A percentile compares a stretch with the other conserved stretches of the same genome.
phyloP scores from a whole-genome alignment of 2,113 vertebrate species.

The Gulo gulo region DNA sequence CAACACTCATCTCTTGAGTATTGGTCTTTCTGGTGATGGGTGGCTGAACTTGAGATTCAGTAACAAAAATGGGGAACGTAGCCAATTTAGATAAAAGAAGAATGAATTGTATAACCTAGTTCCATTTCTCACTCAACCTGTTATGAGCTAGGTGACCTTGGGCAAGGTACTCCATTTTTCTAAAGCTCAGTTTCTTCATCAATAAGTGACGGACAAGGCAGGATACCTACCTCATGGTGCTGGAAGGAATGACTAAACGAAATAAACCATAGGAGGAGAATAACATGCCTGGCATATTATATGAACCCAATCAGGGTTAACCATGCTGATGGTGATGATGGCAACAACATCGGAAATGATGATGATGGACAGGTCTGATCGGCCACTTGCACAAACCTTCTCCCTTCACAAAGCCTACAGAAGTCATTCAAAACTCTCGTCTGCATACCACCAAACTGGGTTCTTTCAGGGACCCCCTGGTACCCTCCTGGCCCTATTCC shows the following conservation, averaged over 20 bases:
- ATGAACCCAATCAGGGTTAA: not conserved
- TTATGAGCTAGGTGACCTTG: not conserved
- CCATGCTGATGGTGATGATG: not conserved
- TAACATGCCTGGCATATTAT: not conserved
- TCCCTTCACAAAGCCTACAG: not conserved
- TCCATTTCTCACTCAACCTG: not conserved
- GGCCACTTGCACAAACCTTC: not conserved
- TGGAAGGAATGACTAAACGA: not conserved
- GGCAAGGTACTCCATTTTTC: not conserved
- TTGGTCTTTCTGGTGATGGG: not conserved
- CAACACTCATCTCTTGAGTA: not conserved
- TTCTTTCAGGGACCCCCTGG: not conserved
- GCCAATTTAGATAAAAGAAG: not conserved
- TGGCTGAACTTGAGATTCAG: not conserved
- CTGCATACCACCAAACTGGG: not conserved
- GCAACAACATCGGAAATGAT: not conserved
- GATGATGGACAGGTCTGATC: not conserved
- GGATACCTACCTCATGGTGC: not conserved
- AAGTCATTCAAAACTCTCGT: not conserved
- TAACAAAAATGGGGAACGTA: not conserved
- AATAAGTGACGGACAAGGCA: not conserved
- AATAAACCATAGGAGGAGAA: not conserved
- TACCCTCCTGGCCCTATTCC: not conserved
- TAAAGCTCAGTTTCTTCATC: not conserved
- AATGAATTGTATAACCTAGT: not conserved